Percentiles rank a stretch among this genome's conserved stretches.
These are phyloP conservation scores for Leptobrachium leishanense DNA, from an alignment of 2,113 vertebrate genomes.

Conservation along the genomic window DNA sequence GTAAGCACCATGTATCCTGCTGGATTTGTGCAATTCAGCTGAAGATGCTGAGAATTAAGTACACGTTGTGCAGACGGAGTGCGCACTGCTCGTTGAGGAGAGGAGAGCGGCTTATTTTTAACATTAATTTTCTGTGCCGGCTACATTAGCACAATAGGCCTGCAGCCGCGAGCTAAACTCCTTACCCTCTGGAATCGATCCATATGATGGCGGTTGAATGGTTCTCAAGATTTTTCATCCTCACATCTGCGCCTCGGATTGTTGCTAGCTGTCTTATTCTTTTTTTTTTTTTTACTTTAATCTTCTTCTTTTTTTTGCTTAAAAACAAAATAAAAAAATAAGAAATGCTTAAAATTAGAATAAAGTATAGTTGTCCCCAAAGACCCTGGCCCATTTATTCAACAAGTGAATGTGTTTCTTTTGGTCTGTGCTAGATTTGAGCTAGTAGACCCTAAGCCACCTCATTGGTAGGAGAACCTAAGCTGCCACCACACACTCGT, in stretches of 20 bases:
- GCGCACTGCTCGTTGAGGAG: background rate
- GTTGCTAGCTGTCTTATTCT: background rate
- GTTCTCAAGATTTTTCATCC: background rate
- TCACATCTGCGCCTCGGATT: background rate
- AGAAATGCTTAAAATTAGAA: too few species aligned
- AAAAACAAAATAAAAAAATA: too few species aligned
- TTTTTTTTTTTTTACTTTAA: background rate
- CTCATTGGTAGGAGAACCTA: too few species aligned
- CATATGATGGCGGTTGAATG: background rate
- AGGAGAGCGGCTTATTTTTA: background rate
- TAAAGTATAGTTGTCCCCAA: too few species aligned
- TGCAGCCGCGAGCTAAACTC: conserved; percentile 5
- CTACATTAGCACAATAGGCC: background rate
- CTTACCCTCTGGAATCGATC: background rate
- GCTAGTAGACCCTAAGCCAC: too few species aligned
- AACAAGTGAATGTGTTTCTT: too few species aligned
- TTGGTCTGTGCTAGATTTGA: too few species aligned
- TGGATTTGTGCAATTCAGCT: background rate
- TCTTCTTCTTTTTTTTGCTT: too few species aligned
- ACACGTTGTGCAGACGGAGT: background rate
- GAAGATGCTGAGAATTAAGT: background rate
- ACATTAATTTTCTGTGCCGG: background rate
- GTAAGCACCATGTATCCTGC: background rate
- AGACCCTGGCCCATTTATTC: too few species aligned
- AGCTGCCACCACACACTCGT: too few species aligned